Conservation (phyloP, 1,140 invertebrate species). For the Ephestia elutella region DNA sequence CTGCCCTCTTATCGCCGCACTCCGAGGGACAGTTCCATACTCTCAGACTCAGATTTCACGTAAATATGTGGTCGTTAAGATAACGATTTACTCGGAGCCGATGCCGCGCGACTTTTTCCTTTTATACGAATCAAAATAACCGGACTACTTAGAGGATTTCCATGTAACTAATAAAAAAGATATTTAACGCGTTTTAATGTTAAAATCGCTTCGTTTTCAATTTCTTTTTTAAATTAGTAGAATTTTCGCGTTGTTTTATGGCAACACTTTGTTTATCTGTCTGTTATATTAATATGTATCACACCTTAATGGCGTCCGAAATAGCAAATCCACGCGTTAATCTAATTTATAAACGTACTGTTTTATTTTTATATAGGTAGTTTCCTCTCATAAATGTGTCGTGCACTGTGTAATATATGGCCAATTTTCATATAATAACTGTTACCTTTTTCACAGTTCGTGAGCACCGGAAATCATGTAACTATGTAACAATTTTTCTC, state of each 20-base stretch:
- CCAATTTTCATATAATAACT: slow-evolving; percentile 10
- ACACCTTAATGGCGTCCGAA: slow-evolving; percentile 1
- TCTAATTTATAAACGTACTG: slow-evolving; percentile 1
- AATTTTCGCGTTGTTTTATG: background rate
- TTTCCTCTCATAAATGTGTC: slow-evolving; percentile 9
- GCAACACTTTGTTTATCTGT: background rate
- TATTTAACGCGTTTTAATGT: slow-evolving; percentile 9
- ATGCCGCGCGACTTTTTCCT: slow-evolving; percentile 46
- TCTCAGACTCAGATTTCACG: slow-evolving; percentile 61
- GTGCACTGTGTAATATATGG: background rate
- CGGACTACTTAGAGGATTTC: slow-evolving; percentile 45
- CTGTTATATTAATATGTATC: background rate
- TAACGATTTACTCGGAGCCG: slow-evolving; percentile 64
- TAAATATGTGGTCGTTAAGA: slow-evolving; percentile 66
- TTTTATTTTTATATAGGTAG: slow-evolving; percentile 6
- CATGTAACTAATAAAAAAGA: slow-evolving; percentile 35
- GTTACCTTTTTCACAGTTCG: slow-evolving; percentile 7
- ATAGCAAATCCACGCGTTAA: slow-evolving; percentile 7
- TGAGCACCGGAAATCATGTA: background rate
- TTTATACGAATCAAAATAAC: slow-evolving; percentile 40
- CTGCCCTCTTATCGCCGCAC: slow-evolving; percentile 51
- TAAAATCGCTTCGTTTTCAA: slow-evolving; percentile 7
- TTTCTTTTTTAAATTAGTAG: background rate
- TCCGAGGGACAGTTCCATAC: slow-evolving; percentile 44
- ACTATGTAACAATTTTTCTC: background rate